Evolutionary conservation across 1,140 invertebrate genomes (phyloP).

Genomic region (Monochamus saltuarius): DNA sequence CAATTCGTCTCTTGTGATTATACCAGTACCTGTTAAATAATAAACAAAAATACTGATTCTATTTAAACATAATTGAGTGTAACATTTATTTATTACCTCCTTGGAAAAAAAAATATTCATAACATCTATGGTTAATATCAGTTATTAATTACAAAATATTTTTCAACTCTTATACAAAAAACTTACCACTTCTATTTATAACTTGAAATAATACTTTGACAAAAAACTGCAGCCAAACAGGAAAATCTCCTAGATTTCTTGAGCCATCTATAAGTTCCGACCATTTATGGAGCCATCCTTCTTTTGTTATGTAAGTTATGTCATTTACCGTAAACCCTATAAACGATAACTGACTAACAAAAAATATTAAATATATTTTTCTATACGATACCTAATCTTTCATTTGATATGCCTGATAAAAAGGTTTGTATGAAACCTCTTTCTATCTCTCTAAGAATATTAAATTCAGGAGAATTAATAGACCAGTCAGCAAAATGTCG

Average conservation of each 20-base stretch:
- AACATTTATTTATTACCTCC: too few relatives aligned
- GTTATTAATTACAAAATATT: not conserved
- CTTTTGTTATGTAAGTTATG: constrained; percentile 52
- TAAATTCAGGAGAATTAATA: constrained; percentile 66
- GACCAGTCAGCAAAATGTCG: constrained; percentile 74
- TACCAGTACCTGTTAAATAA: constrained; percentile 56
- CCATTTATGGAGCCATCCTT: constrained; percentile 68
- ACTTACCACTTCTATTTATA: constrained; percentile 64
- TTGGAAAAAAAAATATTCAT: too few relatives aligned
- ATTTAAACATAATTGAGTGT: too few relatives aligned
- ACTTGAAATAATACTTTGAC: constrained; percentile 71
- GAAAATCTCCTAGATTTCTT: constrained; percentile 61
- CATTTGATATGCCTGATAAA: constrained; percentile 54
- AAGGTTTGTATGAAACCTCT: constrained; percentile 67
- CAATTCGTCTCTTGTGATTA: constrained; percentile 64
- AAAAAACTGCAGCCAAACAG: constrained; percentile 70
- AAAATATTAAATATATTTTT: constrained; percentile 12
- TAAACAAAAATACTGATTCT: constrained; percentile 27
- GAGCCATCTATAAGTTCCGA: constrained; percentile 57
- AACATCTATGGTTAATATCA: too few relatives aligned
- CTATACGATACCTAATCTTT: constrained; percentile 44
- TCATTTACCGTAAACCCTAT: constrained; percentile 46
- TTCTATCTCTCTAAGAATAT: constrained; percentile 67
- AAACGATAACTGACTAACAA: constrained; percentile 21
- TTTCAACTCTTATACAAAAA: constrained; percentile 1